Evolutionary conservation across 2,113 vertebrate species (phyloP), one percentile per base, ranked within the genome.

Genomic region (Amphilophus citrinellus): DNA sequence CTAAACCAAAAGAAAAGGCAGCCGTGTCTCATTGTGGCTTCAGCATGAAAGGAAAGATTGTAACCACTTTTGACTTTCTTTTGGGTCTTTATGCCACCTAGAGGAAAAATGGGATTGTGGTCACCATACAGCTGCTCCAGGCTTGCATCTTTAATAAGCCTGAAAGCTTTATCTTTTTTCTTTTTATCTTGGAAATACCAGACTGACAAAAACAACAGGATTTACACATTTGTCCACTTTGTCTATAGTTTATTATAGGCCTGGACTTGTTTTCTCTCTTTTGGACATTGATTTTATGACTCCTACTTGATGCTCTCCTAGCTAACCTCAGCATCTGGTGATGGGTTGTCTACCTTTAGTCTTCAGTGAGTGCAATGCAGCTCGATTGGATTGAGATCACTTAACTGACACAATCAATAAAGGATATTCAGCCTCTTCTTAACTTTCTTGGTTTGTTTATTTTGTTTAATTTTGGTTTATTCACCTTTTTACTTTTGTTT

Each of bases 41-140:
- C 68, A 63, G 2, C 65, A 30, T 22, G 10, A 2, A 20, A 47
- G 18, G n/a, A 61, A 39, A 75, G 5, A 73, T 27, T 32, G 17
- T 18, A 59, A 65, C 57, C 13, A 2, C 15, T 6, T 3, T 13
- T 15, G 24, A 6, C 30, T 68, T 73, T 83, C 7, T 44, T 50
- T 80, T 77, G 47, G 60, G 47, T 83, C 24, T 61, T 80, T 82
- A 32, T 85, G 90, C 90, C 91, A 89, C 61, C 91, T 91, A 88
- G 82, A 91, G 91, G 91, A 32, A 17, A 79, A 71, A 6, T 61
- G 17, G 53, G 60, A 65, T 60, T 61, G 57, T 85, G 47, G 35
- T 47, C 56, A 80, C 24, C 1, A 9, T 13, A 5, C 30, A 57
- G 57, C 32, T 66, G 39, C 35, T 77, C n/a, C 7, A 71, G 18